These are phyloP conservation scores for Phoxinus phoxinus DNA, from an alignment of 2,113 vertebrate species.

Conservation along the genomic window DNA sequence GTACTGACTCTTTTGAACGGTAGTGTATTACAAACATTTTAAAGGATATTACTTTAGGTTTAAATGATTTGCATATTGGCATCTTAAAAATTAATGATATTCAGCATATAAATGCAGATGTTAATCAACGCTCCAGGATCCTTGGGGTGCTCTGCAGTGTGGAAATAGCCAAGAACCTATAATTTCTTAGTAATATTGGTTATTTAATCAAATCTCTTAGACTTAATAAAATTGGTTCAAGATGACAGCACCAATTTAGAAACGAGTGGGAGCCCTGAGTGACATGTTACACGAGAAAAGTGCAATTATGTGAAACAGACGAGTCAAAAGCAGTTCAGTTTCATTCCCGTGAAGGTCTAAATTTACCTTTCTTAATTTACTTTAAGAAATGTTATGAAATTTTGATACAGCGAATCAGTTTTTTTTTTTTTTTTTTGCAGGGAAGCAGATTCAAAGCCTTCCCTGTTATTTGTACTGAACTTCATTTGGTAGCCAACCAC, in stretches of 20 bases:
- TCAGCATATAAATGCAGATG: background rate
- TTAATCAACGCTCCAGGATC: background rate
- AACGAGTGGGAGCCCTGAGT: constrained; percentile 9
- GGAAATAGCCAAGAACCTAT: constrained; percentile 10
- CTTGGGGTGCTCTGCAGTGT: background rate
- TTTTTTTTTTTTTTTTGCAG: background rate
- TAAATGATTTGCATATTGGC: too few species aligned
- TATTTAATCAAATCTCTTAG: constrained; percentile 36
- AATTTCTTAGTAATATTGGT: constrained; percentile 4
- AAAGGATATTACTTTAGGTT: background rate
- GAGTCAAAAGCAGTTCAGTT: background rate
- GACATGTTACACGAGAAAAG: constrained; percentile 24
- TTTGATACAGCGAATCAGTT: background rate
- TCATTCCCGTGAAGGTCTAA: background rate
- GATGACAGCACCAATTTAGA: constrained; percentile 41
- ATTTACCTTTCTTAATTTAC: too few species aligned
- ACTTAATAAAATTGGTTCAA: constrained; percentile 28
- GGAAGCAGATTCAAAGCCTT: background rate
- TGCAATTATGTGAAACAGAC: constrained; percentile 40
- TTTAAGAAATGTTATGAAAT: constrained; percentile 1
- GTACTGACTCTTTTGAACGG: background rate
- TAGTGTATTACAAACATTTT: background rate
- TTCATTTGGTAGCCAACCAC: constrained; percentile 13
- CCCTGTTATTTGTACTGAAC: background rate
- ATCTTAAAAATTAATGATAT: background rate